Conservation (phyloP, 2,888 invertebrate genomes). For the Eupelmus urozonus region DNA sequence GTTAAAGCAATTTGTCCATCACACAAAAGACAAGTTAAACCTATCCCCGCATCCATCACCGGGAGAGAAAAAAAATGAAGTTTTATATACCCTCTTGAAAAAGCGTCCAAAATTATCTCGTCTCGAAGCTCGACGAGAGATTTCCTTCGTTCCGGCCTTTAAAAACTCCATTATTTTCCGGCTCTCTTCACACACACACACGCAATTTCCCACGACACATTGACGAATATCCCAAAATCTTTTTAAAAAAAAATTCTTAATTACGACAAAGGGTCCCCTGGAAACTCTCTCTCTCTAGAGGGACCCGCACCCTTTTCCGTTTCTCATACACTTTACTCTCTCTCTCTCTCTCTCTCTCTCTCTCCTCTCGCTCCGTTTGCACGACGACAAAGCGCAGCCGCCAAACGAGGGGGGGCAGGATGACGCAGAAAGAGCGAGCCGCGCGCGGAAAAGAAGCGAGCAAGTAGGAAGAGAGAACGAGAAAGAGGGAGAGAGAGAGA, state of each 20-base stretch:
- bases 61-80: too few species aligned
- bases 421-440: slow-evolving; percentile 23
- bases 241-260: neutral
- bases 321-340: neutral
- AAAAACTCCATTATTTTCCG: slow-evolving; percentile 16
- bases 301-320: too few species aligned
- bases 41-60: too few species aligned
- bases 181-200: neutral
- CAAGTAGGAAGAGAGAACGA: neutral
- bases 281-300: too few species aligned
- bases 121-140: neutral
- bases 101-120: too few species aligned
- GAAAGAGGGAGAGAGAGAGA: slow-evolving; percentile 12
- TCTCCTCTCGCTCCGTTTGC: neutral
- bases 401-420: slow-evolving; percentile 34
- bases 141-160: neutral
- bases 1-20: too few species aligned
- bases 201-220: neutral
- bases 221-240: slow-evolving; percentile 1
- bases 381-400: slow-evolving; percentile 17
- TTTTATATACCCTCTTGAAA: too few species aligned
- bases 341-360: neutral
- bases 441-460: too few species aligned
- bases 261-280: slow-evolving; percentile 4
- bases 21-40: too few species aligned